phyloP scores from a whole-genome alignment of 1,140 invertebrate species.

The Bombus ignitus region DNA sequence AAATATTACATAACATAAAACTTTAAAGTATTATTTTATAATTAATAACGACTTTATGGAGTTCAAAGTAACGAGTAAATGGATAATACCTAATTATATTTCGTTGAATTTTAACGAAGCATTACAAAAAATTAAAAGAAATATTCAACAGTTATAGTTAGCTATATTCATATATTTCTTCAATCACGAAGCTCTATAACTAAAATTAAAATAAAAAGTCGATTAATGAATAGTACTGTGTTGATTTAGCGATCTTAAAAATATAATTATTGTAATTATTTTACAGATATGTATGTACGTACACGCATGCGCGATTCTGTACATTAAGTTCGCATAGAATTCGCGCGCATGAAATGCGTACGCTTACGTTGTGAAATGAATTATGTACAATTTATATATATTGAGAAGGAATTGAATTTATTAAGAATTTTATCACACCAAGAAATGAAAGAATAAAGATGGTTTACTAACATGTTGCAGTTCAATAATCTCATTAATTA shows the following conservation, averaged over 20 bases:
- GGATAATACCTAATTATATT: not conserved
- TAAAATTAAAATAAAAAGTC: not conserved
- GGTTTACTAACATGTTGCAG: constrained; percentile 54
- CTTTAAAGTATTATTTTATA: constrained; percentile 44
- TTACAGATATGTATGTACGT: constrained; percentile 14
- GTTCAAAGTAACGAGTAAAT: constrained; percentile 3
- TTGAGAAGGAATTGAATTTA: constrained; percentile 64
- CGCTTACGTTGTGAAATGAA: constrained; percentile 46
- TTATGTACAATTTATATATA: constrained; percentile 57
- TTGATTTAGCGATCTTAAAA: constrained; percentile 33
- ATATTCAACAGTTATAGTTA: not conserved
- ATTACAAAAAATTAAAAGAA: not conserved
- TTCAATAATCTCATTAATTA: constrained; percentile 31
- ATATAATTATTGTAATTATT: constrained; percentile 29
- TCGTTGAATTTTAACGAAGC: not conserved
- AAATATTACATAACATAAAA: constrained; percentile 7
- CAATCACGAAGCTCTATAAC: not conserved
- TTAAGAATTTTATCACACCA: constrained; percentile 63
- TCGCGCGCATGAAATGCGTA: not conserved
- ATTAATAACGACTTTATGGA: not conserved
- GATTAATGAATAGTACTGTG: constrained; percentile 10
- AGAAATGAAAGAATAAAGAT: constrained; percentile 64
- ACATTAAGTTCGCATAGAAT: constrained; percentile 43
- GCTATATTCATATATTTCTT: not conserved
- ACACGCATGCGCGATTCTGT: constrained; percentile 5